Base-by-base conservation (phyloP, 1,140 invertebrate species). In the Pantala flavescens region DNA sequence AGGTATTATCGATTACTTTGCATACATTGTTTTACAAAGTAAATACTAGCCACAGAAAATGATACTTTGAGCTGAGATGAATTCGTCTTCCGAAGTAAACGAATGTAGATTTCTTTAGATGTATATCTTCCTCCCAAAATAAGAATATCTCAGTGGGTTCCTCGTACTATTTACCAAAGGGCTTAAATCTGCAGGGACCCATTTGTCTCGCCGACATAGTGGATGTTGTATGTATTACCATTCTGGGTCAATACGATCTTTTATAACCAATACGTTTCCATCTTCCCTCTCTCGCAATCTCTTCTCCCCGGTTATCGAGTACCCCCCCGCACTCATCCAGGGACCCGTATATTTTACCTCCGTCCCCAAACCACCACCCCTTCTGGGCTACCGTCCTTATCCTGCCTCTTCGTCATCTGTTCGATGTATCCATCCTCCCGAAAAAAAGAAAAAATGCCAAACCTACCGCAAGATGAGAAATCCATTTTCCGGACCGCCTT, bases 181-280 rank as follows among this genome's bases (percentile, higher is more conserved):
- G 28, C 28, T 36, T 36, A 36, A 36, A 36, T 36, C 28, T 36
- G 28, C 28, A 5, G 28, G 28, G 28, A 36, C 28, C 49, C 49
- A 63, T 63, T 63, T 63, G n/a, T 63, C n/a, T 63, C 49, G 16
- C 2, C 2, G 49, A 5, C 49, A 16, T 21, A 21, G 49, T 21
- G 49, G 14, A 63, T 63, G 49, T 63, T 63, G 49, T 21, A 63
- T 63, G 49, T 21, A 21, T 21, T 63, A 63, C 12, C 49, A 63
- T 63, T 63, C 49, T 19, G 49, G n/a, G 49, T 63, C 49, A 63
- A 63, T 63, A 63, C 49, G 14, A 63, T 21, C 16, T 63, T 63
- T 63, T 63, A 63, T 63, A 63, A 63, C 16, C 49, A 63, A 63
- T 63, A 63, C 49, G n/a, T 63, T 63, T 63, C 49, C 49, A 63